Conservation (phyloP, 1,140 invertebrate species). For the Dufourea novaeangliae region DNA sequence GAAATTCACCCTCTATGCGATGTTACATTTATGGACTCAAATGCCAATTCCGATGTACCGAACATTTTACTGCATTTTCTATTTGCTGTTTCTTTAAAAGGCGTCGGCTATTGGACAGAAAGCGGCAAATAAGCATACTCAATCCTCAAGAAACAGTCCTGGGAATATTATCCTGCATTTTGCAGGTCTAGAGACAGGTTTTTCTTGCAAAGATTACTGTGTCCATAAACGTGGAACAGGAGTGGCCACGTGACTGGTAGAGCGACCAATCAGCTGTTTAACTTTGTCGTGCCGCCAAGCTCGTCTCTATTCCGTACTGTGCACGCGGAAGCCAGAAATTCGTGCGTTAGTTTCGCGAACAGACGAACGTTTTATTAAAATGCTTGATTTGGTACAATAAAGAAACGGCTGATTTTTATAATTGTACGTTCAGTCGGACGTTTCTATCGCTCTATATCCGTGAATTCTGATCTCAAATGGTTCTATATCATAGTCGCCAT, state of each 20-base stretch:
- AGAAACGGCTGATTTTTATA: constrained; percentile 58
- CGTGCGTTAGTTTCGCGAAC: constrained; percentile 54
- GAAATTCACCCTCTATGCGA: not conserved
- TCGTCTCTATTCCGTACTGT: constrained; percentile 81
- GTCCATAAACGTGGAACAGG: constrained; percentile 61
- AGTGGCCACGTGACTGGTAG: constrained; percentile 78
- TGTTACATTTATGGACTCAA: not conserved
- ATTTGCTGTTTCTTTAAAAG: not conserved
- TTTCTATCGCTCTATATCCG: constrained; percentile 11
- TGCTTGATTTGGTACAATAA: constrained; percentile 48
- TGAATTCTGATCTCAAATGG: constrained; percentile 76
- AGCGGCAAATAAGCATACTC: not conserved
- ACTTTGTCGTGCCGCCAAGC: constrained; percentile 85
- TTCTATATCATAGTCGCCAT: constrained; percentile 82
- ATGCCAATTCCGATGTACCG: not conserved
- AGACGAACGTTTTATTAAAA: constrained; percentile 25
- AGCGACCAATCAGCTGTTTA: constrained; percentile 82
- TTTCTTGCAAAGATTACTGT: constrained; percentile 40
- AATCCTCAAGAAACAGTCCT: not conserved
- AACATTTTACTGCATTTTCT: not conserved
- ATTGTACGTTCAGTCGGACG: not conserved
- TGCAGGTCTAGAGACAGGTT: constrained; percentile 26
- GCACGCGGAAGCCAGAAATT: constrained; percentile 80
- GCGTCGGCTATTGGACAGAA: not conserved
- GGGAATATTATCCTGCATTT: not conserved